Evolutionary conservation across 2,113 vertebrate genomes (phyloP).

Genomic region (Nettapus auritus): DNA sequence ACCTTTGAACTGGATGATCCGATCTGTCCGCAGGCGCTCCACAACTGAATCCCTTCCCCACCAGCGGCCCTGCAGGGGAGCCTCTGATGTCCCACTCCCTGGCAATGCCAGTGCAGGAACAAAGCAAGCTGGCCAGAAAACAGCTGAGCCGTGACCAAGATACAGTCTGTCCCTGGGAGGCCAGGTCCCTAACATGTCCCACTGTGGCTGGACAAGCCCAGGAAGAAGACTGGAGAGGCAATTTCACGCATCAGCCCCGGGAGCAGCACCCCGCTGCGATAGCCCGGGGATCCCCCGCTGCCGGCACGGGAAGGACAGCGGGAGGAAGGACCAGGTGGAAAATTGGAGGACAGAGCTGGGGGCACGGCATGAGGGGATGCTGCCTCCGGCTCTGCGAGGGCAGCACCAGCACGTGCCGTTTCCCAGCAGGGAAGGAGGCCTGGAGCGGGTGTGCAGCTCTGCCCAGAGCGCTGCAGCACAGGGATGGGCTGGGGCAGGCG

Average conservation of each 20-base stretch:
- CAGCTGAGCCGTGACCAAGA: neutral
- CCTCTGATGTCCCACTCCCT: neutral
- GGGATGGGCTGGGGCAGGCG: neutral
- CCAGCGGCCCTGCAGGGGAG: neutral
- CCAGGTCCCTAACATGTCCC: neutral
- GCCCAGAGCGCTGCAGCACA: neutral
- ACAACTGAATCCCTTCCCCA: neutral
- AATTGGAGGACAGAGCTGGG: rapidly evolving
- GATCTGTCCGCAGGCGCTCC: neutral
- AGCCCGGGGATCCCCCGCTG: neutral
- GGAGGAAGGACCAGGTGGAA: neutral
- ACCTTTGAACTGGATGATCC: constrained; percentile 27
- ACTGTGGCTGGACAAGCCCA: neutral
- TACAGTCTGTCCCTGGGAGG: neutral
- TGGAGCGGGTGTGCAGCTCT: neutral
- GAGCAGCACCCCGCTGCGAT: neutral
- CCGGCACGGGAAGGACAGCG: no score
- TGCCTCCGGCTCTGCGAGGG: rapidly evolving
- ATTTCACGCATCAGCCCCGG: neutral
- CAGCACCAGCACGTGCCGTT: rapidly evolving
- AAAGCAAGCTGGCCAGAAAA: neutral
- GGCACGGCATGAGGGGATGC: neutral
- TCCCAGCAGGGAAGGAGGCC: neutral
- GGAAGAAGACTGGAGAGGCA: neutral
- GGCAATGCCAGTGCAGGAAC: constrained; percentile 45